Percentiles rank a stretch among this genome's conserved stretches.
phyloP scores from a whole-genome alignment of 2,888 invertebrate genomes.

The Lasioglossum villosulum region DNA sequence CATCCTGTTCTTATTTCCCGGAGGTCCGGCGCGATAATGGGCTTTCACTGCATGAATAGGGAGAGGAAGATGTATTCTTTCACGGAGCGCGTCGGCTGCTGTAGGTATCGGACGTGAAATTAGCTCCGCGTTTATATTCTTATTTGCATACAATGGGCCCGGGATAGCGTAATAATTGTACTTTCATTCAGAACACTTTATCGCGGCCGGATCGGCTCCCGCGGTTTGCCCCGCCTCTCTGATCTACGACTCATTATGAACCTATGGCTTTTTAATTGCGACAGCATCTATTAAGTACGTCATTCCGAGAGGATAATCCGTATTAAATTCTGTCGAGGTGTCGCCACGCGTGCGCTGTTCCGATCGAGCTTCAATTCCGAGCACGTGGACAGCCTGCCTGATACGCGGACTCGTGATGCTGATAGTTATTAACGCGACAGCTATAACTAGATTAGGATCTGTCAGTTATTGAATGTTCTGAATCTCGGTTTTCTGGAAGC shows the following conservation, averaged over 20 bases:
- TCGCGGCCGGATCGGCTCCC: slow-evolving; percentile 53
- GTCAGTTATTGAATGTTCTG: neutral
- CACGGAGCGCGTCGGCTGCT: slow-evolving; percentile 32
- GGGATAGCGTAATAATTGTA: slow-evolving; percentile 71
- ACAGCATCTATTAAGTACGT: slow-evolving; percentile 39
- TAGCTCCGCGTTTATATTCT: slow-evolving; percentile 73
- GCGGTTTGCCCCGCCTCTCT: slow-evolving; percentile 7
- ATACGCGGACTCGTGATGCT: neutral
- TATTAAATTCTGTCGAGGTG: slow-evolving; percentile 18
- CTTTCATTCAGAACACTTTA: slow-evolving; percentile 64
- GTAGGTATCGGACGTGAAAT: slow-evolving; percentile 71
- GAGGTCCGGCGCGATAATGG: slow-evolving; percentile 64
- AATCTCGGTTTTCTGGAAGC: neutral
- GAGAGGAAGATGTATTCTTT: slow-evolving; percentile 67
- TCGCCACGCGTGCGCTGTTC: neutral
- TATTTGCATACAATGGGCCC: slow-evolving; percentile 74
- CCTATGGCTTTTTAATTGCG: slow-evolving; percentile 42
- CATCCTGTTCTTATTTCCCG: slow-evolving; percentile 69
- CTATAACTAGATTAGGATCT: neutral
- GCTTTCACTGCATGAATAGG: slow-evolving; percentile 71
- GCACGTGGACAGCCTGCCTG: too few species aligned
- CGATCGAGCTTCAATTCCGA: neutral
- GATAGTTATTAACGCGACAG: neutral
- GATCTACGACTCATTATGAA: slow-evolving; percentile 43
- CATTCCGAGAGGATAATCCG: slow-evolving; percentile 19